Evolutionary conservation across 2,888 invertebrate species (phyloP).

Genomic region (Melinopterus prodromus): DNA sequence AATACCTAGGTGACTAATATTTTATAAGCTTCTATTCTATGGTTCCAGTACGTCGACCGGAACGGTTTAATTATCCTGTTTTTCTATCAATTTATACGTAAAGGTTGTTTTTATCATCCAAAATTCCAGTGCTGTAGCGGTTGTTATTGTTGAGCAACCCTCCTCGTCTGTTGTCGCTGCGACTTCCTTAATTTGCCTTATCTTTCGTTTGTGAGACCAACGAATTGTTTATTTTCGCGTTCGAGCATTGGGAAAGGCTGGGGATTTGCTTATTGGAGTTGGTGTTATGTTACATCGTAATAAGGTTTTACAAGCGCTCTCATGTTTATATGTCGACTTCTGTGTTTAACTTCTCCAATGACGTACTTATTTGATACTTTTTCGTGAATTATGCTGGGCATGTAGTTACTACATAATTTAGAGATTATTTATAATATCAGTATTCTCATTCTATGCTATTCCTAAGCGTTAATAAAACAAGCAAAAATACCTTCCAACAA

Average conservation of each 20-base stretch:
- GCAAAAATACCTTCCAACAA: too few relatives aligned
- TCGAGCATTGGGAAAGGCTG: not conserved
- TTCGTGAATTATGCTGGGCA: not conserved
- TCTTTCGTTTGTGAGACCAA: not conserved
- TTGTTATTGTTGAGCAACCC: slow-evolving; percentile 4
- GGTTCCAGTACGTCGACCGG: not conserved
- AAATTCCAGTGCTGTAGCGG: not conserved
- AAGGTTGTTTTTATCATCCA: not conserved
- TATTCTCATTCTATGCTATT: too few relatives aligned
- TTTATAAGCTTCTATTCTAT: too few relatives aligned
- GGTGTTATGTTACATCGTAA: not conserved
- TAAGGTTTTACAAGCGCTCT: not conserved
- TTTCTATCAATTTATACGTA: not conserved
- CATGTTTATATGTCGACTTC: not conserved
- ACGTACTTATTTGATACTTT: not conserved
- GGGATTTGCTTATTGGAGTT: not conserved
- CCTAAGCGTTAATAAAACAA: too few relatives aligned
- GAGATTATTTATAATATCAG: too few relatives aligned
- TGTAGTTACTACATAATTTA: too few relatives aligned
- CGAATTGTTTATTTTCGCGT: not conserved
- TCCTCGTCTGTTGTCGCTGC: not conserved
- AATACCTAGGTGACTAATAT: too few relatives aligned
- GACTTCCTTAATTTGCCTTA: not conserved
- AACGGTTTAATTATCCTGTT: not conserved
- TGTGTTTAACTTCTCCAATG: not conserved